Percentiles rank a stretch among this genome's conserved stretches.
Conservation (phyloP, 2,888 invertebrate species). For the Nebria brevicollis region DNA sequence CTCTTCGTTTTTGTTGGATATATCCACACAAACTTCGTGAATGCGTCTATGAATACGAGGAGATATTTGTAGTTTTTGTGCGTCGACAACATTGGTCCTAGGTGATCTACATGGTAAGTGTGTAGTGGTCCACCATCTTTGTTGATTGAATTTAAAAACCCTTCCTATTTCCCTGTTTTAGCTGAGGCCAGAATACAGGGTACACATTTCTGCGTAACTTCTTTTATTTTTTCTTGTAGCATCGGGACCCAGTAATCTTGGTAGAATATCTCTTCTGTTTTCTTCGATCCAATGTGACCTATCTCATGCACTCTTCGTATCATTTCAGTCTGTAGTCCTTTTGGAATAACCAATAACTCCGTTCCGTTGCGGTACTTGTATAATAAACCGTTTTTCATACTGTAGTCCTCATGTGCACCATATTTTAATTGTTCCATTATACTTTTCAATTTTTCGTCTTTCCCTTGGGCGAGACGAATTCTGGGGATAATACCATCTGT, state of each 20-base stretch:
- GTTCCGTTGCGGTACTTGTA: slow-evolving; percentile 38
- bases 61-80: slow-evolving; percentile 45
- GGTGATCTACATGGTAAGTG: slow-evolving; percentile 56
- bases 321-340: slow-evolving; percentile 47
- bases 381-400: slow-evolving; percentile 41
- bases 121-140: slow-evolving; percentile 54
- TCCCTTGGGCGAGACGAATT: not conserved
- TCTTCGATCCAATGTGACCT: slow-evolving; percentile 49
- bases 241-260: slow-evolving; percentile 20
- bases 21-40: slow-evolving; percentile 33
- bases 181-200: slow-evolving; percentile 52
- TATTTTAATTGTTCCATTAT: slow-evolving; percentile 16
- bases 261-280: slow-evolving; percentile 49
- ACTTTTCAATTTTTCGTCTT: slow-evolving; percentile 7
- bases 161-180: slow-evolving; percentile 55
- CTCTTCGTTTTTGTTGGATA: slow-evolving; percentile 45
- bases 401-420: slow-evolving; percentile 47
- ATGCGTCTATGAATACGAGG: slow-evolving; percentile 36
- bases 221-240: slow-evolving; percentile 49
- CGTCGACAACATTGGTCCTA: slow-evolving; percentile 51
- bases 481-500: not conserved
- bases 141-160: slow-evolving; percentile 52
- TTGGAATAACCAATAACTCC: slow-evolving; percentile 49
- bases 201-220: slow-evolving; percentile 50
- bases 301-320: slow-evolving; percentile 47